A percentile compares a stretch with the other conserved stretches of the same genome.
Conservation (phyloP, 2,888 invertebrate species). For the Harpalus rubripes region DNA sequence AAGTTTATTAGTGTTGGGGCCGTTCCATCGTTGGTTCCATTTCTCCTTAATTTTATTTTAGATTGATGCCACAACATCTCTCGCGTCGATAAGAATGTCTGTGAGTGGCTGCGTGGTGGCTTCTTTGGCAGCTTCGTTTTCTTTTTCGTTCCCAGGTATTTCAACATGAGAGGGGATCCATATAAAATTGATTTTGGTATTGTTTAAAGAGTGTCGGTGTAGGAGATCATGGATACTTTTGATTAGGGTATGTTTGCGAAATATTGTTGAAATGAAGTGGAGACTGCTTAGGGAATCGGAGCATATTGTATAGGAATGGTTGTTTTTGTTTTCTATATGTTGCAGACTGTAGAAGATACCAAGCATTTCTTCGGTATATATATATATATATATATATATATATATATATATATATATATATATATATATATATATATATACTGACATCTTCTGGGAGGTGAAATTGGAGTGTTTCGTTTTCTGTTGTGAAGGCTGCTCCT, state of each 20-base stretch:
- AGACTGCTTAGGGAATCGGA: constrained; percentile 23
- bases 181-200: constrained; percentile 1
- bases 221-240: constrained; percentile 2
- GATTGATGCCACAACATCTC: not conserved
- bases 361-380: constrained; percentile 10
- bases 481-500: not conserved
- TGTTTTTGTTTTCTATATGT: not conserved
- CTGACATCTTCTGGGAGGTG: constrained; percentile 8
- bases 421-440: no score
- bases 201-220: not conserved
- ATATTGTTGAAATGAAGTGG: not conserved
- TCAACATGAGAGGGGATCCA: constrained; percentile 1
- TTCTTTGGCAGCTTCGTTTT: constrained; percentile 2
- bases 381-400: no score
- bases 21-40: constrained; percentile 9
- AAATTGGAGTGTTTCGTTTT: not conserved
- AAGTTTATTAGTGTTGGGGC: not conserved
- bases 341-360: not conserved
- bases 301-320: constrained; percentile 1
- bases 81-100: not conserved
- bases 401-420: no score
- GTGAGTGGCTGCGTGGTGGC: not conserved
- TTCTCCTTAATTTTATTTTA: constrained; percentile 14
- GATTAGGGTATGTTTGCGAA: not conserved
- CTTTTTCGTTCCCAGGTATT: not conserved